phyloP scores from a whole-genome alignment of 2,888 invertebrate genomes.

The Zelleria hepariella region DNA sequence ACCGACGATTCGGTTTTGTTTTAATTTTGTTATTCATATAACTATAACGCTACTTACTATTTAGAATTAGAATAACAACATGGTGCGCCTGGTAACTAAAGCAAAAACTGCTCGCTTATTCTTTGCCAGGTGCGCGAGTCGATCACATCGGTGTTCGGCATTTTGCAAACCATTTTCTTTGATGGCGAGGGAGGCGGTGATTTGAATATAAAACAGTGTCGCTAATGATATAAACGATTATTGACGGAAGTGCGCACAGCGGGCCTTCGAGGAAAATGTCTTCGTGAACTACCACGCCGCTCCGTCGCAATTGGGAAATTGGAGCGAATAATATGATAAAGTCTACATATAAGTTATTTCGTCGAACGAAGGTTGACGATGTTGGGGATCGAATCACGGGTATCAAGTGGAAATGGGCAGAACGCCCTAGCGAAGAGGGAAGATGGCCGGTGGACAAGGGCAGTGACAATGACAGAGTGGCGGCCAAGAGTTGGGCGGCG shows the following conservation, averaged over 20 bases:
- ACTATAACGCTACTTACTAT: too few relatives aligned
- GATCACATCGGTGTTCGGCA: conserved; percentile 19
- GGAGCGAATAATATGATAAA: background rate
- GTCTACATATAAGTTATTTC: background rate
- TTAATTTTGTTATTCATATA: too few relatives aligned
- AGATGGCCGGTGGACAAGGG: too few relatives aligned
- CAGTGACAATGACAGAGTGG: too few relatives aligned
- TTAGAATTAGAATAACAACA: too few relatives aligned
- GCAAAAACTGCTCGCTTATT: conserved; percentile 10
- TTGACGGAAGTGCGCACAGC: conserved; percentile 18
- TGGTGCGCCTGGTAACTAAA: too few relatives aligned
- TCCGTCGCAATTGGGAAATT: background rate
- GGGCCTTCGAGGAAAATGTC: background rate
- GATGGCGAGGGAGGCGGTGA: conserved; percentile 17
- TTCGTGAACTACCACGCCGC: background rate
- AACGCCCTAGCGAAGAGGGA: too few relatives aligned
- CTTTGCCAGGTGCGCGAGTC: conserved; percentile 14
- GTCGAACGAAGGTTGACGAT: background rate
- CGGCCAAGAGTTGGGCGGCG: too few relatives aligned
- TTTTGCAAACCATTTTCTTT: conserved; percentile 26
- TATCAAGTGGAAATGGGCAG: too few relatives aligned
- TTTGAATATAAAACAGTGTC: conserved; percentile 36
- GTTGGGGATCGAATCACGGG: too few relatives aligned
- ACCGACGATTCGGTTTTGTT: too few relatives aligned
- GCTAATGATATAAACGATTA: conserved; percentile 44